Base-by-base conservation (phyloP, 2,797 vertebrate species). In the Melanotaenia parkinsoni region DNA sequence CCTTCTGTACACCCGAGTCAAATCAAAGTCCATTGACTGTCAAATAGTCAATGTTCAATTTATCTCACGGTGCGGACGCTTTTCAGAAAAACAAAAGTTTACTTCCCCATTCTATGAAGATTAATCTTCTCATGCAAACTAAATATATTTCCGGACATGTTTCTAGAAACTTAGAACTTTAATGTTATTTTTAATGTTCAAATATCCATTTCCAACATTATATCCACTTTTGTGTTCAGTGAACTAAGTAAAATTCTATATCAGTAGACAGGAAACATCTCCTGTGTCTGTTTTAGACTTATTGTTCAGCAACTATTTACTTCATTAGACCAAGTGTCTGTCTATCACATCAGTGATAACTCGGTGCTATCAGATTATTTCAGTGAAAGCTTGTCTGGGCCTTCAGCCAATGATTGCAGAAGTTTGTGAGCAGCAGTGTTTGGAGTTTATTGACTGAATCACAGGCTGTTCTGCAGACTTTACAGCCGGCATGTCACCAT, bases 1-100 rank as follows among this genome's bases (percentile, higher is more conserved):
- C 43, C 80, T 79, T 64, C 82, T 45, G 64, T 67, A 67, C 45
- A 59, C 73, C 77, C 20, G 10, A 82, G 75, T 80, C 74, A 78
- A 93, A 86, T 79, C 95, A 95, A 95, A 95, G 94, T 95, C 92
- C 95, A 94, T 58, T 3, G 66, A 62, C 85, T 77, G 77, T 72
- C 83, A 84, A 69, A 89, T 84, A 93, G 88, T 93, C 92, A 93
- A 91, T 92, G 94, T 93, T 92, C 93, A 93, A 86, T 91, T 91
- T 74, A 58, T 40, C 75, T 62, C 71, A 74, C 61, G 53, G 70
- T 47, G 33, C 69, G 90, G 76, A 70, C 57, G 66, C 77, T 45
- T 54, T 74, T 61, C 56, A 79, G 54, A 79, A 88, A 88, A 91
- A 89, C 83, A 90, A 81, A 28, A 22, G 0, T 45, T 71, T n/a